phyloP scores from a whole-genome alignment of 2,888 invertebrate species.

The Pteria penguin region DNA sequence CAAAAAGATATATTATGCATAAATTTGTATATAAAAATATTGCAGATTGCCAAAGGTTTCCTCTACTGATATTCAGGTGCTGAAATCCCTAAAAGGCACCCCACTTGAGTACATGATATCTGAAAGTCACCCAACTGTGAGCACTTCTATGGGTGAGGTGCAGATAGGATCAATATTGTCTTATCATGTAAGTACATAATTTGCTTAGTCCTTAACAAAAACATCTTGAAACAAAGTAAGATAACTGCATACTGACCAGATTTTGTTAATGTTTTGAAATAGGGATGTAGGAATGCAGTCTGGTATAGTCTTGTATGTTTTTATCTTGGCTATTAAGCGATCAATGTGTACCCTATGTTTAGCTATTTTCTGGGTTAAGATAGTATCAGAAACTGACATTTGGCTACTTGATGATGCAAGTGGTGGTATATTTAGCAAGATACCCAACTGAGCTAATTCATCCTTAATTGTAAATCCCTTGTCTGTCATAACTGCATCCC shows the following conservation, averaged over 20 bases:
- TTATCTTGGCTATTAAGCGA: constrained; percentile 25
- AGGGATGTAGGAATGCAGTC: not conserved
- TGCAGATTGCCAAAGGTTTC: too few species aligned
- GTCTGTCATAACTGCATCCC: constrained; percentile 20
- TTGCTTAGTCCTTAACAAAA: constrained; percentile 5
- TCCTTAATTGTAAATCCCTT: constrained; percentile 16
- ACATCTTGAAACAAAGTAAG: constrained; percentile 25
- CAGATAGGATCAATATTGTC: not conserved
- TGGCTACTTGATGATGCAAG: not conserved
- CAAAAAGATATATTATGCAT: too few species aligned
- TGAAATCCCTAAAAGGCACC: not conserved
- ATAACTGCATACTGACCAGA: constrained; percentile 32
- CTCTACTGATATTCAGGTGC: not conserved
- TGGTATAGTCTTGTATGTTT: constrained; percentile 20
- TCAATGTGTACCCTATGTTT: constrained; percentile 28
- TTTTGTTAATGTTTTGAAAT: constrained; percentile 22
- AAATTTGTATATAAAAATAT: too few species aligned
- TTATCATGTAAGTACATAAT: constrained; percentile 15
- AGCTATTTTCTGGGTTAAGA: constrained; percentile 30
- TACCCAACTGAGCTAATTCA: constrained; percentile 4
- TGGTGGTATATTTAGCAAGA: constrained; percentile 36
- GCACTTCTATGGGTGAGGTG: not conserved
- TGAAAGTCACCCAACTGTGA: not conserved
- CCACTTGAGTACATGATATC: not conserved
- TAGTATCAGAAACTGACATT: constrained; percentile 26